Conservation (phyloP, 1,140 invertebrate genomes). For the Solen grandis region DNA sequence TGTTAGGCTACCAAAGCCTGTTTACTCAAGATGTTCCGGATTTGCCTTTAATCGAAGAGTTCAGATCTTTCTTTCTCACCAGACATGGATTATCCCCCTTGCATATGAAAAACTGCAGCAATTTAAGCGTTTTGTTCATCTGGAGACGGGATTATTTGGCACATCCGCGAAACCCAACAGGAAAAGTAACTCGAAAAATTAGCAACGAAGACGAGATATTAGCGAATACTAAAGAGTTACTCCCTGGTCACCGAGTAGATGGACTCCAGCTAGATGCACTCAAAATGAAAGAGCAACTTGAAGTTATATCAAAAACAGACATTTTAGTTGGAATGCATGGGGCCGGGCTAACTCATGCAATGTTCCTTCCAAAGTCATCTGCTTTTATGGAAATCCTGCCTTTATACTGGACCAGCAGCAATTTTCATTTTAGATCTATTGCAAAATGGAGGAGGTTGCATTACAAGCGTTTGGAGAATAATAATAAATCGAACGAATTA, state of each 20-base stretch:
- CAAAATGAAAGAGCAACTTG: slow-evolving; percentile 66
- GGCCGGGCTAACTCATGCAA: slow-evolving; percentile 95
- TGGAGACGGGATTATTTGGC: slow-evolving; percentile 69
- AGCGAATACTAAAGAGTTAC: background rate
- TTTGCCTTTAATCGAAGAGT: slow-evolving; percentile 68
- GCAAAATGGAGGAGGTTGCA: slow-evolving; percentile 67
- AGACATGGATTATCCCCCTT: slow-evolving; percentile 22
- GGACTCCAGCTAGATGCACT: slow-evolving; percentile 67
- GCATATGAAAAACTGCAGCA: slow-evolving; percentile 48
- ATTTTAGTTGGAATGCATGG: slow-evolving; percentile 98
- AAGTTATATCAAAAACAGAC: slow-evolving; percentile 86
- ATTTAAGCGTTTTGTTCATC: slow-evolving; percentile 65
- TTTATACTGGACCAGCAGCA: slow-evolving; percentile 57
- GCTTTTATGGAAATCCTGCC: slow-evolving; percentile 94
- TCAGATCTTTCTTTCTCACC: slow-evolving; percentile 70
- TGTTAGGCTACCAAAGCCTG: slow-evolving; percentile 70
- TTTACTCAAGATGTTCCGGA: slow-evolving; percentile 47
- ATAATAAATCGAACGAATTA: slow-evolving; percentile 56
- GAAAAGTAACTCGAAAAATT: slow-evolving; percentile 61
- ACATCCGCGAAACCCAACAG: slow-evolving; percentile 64
- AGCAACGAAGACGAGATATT: slow-evolving; percentile 64
- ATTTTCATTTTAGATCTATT: slow-evolving; percentile 68
- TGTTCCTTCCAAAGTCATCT: slow-evolving; percentile 97
- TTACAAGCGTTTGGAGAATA: slow-evolving; percentile 69
- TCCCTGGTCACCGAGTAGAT: slow-evolving; percentile 43